phyloP scores from a whole-genome alignment of 2,113 vertebrate genomes.

The Podiceps cristatus region DNA sequence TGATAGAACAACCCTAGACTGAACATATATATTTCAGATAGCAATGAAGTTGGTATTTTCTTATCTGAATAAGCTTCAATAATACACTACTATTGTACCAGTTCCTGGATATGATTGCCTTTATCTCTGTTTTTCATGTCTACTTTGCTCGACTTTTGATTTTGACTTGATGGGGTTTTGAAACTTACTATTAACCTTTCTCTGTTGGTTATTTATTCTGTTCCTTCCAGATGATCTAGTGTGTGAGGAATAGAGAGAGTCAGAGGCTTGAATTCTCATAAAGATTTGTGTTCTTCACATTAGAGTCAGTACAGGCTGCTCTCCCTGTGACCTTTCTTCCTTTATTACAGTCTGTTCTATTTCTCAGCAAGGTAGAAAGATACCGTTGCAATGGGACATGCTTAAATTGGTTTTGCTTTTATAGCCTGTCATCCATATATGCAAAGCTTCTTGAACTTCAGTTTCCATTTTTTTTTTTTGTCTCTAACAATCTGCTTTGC shows the following conservation, averaged over 20 bases:
- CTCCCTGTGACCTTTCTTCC: not conserved
- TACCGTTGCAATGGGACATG: not conserved
- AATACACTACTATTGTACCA: not conserved
- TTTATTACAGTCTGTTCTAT: not conserved
- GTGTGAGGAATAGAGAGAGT: not conserved
- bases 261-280: not conserved
- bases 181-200: conserved; percentile 16
- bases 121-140: not conserved
- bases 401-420: conserved; percentile 40
- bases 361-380: conserved; percentile 15
- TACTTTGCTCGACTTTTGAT: not conserved
- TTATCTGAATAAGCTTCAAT: not conserved
- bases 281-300: not conserved
- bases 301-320: not conserved
- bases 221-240: not conserved
- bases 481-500: not conserved
- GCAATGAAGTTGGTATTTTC: not conserved
- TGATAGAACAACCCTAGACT: not conserved
- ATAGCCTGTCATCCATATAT: not conserved
- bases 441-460: conserved; percentile 22
- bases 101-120: not conserved
- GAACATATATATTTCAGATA: not conserved
- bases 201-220: not conserved
- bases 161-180: not conserved
- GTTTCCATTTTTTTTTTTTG: conserved; percentile 12